These are phyloP conservation scores for Nymphicus hollandicus DNA, from an alignment of 2,113 vertebrate species.

Conservation along the genomic window DNA sequence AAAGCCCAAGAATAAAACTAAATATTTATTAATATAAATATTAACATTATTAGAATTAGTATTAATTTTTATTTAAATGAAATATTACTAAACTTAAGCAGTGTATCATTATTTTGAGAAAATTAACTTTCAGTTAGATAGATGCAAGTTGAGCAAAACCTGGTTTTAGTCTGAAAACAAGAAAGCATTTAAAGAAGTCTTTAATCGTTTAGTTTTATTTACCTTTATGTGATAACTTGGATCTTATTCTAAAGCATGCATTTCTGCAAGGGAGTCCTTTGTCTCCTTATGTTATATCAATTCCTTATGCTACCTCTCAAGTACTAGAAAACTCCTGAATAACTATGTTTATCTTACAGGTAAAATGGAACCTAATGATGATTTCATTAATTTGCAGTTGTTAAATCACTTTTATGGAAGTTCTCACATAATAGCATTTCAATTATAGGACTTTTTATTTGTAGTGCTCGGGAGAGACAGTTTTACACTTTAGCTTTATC, in stretches of 20 bases:
- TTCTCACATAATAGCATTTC: not conserved
- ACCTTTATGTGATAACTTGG: not conserved
- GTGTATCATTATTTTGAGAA: not conserved
- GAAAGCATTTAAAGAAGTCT: not conserved
- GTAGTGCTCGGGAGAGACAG: not conserved
- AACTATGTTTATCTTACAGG: not conserved
- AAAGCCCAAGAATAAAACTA: not conserved
- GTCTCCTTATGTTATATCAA: not conserved
- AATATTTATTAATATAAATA: not conserved
- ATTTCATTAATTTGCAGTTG: not conserved
- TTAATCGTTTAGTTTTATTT: not conserved
- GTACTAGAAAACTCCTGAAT: not conserved
- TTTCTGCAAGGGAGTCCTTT: not conserved
- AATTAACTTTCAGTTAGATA: not conserved
- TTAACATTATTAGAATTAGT: not conserved
- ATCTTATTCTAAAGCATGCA: not conserved
- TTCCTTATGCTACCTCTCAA: not conserved
- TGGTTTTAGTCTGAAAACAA: not conserved
- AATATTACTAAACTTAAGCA: not conserved
- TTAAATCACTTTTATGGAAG: not conserved
- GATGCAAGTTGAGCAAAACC: not conserved
- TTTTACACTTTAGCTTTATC: fast-evolving
- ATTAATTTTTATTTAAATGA: not conserved
- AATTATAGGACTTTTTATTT: not conserved
- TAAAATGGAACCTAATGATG: not conserved